Percentiles rank a stretch among this genome's conserved stretches.
These are phyloP conservation scores for Lycia hirtaria DNA, from an alignment of 2,888 invertebrate species.

Conservation along the genomic window DNA sequence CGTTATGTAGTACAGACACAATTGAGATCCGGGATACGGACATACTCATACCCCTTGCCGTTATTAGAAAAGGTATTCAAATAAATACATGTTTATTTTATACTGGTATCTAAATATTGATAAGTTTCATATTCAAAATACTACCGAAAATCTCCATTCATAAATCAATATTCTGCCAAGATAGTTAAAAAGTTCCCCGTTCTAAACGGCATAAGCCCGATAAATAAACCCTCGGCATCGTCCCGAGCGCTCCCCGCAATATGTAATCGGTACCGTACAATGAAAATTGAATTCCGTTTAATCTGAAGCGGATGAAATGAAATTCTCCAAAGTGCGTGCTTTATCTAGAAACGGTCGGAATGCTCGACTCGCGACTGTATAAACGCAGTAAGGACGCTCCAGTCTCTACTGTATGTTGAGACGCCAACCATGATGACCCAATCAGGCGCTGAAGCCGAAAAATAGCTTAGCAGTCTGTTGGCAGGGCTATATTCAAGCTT, in stretches of 20 bases:
- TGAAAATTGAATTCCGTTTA: conserved; percentile 72
- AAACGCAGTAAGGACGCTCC: conserved; percentile 15
- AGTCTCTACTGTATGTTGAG: background rate
- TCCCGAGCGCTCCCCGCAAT: conserved; percentile 36
- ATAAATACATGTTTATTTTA: too few relatives aligned
- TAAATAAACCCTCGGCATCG: conserved; percentile 18
- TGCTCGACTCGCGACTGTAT: conserved; percentile 48
- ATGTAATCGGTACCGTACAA: conserved; percentile 52
- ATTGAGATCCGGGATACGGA: too few relatives aligned
- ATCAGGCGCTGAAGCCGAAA: too few relatives aligned
- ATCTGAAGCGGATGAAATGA: conserved; percentile 69
- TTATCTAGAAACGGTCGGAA: conserved; percentile 67
- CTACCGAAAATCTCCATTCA: background rate
- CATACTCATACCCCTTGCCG: too few relatives aligned
- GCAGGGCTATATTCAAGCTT: too few relatives aligned
- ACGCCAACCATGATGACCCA: too few relatives aligned
- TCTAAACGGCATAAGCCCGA: conserved; percentile 26
- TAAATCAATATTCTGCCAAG: conserved; percentile 1
- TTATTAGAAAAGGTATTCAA: too few relatives aligned
- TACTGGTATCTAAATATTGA: too few relatives aligned
- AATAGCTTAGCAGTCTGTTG: too few relatives aligned
- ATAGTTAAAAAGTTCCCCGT: conserved; percentile 6
- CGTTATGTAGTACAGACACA: too few relatives aligned
- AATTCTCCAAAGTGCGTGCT: conserved; percentile 75
- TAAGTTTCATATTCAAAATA: background rate